Conservation (phyloP, 2,113 vertebrate genomes). For the Lophura nycthemera region DNA sequence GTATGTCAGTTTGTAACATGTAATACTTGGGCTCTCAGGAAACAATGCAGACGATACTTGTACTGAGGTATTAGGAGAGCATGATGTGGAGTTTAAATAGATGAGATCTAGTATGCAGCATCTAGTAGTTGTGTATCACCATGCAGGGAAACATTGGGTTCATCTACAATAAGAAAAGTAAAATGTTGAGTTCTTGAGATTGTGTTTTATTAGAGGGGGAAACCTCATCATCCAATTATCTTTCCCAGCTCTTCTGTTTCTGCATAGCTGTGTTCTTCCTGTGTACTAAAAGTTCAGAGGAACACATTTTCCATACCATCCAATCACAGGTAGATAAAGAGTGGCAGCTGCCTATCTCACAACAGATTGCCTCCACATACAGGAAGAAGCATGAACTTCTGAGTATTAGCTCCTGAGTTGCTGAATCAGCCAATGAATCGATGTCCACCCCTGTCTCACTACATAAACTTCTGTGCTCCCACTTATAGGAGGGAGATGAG, state of each 20-base stretch:
- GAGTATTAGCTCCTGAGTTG: neutral
- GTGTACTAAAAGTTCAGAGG: neutral
- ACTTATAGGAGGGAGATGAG: no score
- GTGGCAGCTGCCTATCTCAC: fast-evolving
- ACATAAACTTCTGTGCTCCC: neutral
- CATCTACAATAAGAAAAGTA: neutral
- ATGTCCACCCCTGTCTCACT: neutral
- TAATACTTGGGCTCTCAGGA: neutral
- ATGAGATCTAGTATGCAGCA: neutral
- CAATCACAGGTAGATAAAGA: neutral
- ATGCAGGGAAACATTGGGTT: neutral
- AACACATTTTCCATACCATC: fast-evolving
- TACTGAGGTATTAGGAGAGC: no score
- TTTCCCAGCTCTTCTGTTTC: neutral
- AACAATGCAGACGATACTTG: neutral
- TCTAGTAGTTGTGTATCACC: neutral
- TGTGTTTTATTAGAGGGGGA: neutral
- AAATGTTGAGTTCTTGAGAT: neutral
- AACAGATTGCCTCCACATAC: neutral
- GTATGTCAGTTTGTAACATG: neutral
- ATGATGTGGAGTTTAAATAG: neutral
- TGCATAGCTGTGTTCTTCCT: neutral
- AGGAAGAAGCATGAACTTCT: neutral
- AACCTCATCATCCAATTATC: neutral
- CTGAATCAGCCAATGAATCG: neutral